Percentiles rank a stretch among this genome's conserved stretches.
These are phyloP conservation scores for Champsocephalus esox DNA, from an alignment of 2,797 vertebrate species.

Conservation along the genomic window DNA sequence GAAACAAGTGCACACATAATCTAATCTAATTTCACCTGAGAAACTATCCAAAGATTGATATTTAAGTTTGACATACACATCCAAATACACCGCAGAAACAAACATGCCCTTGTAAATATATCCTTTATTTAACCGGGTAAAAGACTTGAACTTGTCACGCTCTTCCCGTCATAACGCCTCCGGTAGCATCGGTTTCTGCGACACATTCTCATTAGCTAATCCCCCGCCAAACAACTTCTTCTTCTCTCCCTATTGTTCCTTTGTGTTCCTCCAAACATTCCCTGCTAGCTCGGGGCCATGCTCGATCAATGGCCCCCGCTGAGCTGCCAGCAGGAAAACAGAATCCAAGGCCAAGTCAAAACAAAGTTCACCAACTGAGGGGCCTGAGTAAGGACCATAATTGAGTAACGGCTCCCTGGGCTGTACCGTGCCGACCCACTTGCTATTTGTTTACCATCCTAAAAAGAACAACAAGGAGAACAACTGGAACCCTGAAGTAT, in stretches of 20 bases:
- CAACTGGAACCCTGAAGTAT: neutral
- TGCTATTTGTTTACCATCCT: slow-evolving; percentile 31
- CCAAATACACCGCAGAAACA: neutral
- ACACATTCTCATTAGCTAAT: slow-evolving; percentile 50
- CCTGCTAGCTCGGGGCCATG: slow-evolving; percentile 49
- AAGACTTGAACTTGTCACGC: neutral
- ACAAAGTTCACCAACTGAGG: slow-evolving; percentile 57
- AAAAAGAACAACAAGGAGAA: slow-evolving; percentile 15
- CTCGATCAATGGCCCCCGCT: slow-evolving; percentile 67
- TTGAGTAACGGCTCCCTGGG: slow-evolving; percentile 38
- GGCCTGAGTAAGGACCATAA: slow-evolving; percentile 60
- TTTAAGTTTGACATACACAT: neutral
- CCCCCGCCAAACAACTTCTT: neutral
- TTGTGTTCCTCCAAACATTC: slow-evolving; percentile 45
- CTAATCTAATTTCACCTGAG: slow-evolving; percentile 2
- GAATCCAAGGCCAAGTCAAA: slow-evolving; percentile 47
- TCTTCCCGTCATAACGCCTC: slow-evolving; percentile 24
- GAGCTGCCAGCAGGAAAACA: slow-evolving; percentile 42
- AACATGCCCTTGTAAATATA: neutral
- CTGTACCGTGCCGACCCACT: slow-evolving; percentile 17
- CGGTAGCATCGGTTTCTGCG: slow-evolving; percentile 15
- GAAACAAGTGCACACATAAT: no score
- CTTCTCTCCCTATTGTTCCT: slow-evolving; percentile 23
- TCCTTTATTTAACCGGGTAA: no score
- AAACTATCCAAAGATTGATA: neutral